These are phyloP conservation scores for Ganaspis sp. DNA, from an alignment of 1,140 invertebrate genomes.

Conservation along the genomic window DNA sequence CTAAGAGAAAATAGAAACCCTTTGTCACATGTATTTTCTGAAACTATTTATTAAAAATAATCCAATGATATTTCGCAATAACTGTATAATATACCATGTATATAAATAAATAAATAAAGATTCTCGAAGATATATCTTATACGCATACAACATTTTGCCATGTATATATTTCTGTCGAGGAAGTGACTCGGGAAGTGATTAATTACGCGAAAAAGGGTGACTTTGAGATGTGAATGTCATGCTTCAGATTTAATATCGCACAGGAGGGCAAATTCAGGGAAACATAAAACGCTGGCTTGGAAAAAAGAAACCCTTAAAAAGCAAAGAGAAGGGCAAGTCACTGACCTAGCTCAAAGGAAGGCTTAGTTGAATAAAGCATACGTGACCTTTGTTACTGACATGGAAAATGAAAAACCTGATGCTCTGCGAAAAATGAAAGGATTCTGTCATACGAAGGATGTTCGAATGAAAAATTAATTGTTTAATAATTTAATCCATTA, in stretches of 20 bases:
- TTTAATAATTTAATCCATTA: neutral
- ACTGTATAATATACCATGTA: too few relatives aligned
- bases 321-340: slow-evolving; percentile 16
- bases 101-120: too few relatives aligned
- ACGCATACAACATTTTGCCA: too few relatives aligned
- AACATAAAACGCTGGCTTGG: neutral
- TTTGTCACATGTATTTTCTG: too few relatives aligned
- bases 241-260: neutral
- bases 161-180: too few relatives aligned
- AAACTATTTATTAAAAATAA: too few relatives aligned
- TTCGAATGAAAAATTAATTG: neutral
- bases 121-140: too few relatives aligned
- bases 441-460: neutral
- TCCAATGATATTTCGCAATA: too few relatives aligned
- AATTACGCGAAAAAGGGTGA: neutral
- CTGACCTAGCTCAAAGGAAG: slow-evolving; percentile 10
- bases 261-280: neutral
- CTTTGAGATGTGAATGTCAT: slow-evolving; percentile 4
- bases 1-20: too few relatives aligned
- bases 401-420: neutral
- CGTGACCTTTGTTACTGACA: slow-evolving; percentile 3
- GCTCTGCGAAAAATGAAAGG: neutral
- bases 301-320: slow-evolving; percentile 10
- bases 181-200: neutral
- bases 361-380: slow-evolving; percentile 24